Conservation (phyloP, 1,140 invertebrate species). For the Gryllus bimaculatus region DNA sequence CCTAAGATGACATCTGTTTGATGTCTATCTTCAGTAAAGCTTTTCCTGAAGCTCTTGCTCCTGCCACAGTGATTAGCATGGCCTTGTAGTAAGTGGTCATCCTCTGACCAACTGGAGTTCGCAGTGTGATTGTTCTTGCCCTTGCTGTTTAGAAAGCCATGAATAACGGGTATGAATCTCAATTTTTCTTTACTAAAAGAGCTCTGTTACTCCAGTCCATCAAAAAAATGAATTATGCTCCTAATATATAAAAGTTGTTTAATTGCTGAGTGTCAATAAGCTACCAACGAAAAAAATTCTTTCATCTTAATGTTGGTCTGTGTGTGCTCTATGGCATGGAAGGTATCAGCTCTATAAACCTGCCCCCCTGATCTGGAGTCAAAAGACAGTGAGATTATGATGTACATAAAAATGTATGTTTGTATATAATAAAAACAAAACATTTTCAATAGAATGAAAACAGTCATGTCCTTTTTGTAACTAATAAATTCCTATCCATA, state of each 20-base stretch:
- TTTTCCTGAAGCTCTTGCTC: conserved; percentile 11
- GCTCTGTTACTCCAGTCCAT: conserved; percentile 14
- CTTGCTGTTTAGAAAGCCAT: conserved; percentile 1
- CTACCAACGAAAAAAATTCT: conserved; percentile 15
- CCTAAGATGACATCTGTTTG: not conserved
- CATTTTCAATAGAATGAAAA: conserved; percentile 23
- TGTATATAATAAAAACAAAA: conserved; percentile 34
- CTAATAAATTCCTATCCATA: not conserved
- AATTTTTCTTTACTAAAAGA: conserved; percentile 12
- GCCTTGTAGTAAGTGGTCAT: conserved; percentile 12
- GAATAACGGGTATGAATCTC: conserved; percentile 21
- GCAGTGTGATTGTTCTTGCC: not conserved
- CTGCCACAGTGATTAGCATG: conserved; percentile 10
- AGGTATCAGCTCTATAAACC: conserved; percentile 9
- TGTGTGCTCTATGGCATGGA: not conserved
- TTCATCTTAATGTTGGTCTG: not conserved
- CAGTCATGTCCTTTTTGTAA: conserved; percentile 9
- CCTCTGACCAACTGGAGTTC: not conserved
- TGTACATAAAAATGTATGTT: conserved; percentile 35
- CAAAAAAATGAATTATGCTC: conserved; percentile 12
- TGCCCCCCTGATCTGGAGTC: conserved; percentile 9
- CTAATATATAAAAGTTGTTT: conserved; percentile 15
- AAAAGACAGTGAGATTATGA: conserved; percentile 22
- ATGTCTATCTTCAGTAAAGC: not conserved
- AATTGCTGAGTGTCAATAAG: conserved; percentile 17